These are phyloP conservation scores for Yponomeuta plumbellus DNA, from an alignment of 2,888 invertebrate species.

Conservation along the genomic window DNA sequence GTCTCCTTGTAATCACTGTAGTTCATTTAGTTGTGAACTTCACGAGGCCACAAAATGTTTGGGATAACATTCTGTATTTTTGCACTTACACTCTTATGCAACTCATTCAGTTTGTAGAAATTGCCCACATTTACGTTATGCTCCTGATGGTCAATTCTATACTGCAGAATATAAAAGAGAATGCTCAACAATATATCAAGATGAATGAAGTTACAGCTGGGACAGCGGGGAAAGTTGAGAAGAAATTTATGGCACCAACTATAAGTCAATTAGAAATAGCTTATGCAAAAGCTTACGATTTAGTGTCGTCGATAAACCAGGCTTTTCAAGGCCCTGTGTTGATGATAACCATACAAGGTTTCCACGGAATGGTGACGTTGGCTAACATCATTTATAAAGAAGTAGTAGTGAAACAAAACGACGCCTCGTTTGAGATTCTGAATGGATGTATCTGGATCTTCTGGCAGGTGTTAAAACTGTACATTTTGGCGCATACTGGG, in stretches of 20 bases:
- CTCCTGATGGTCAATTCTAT: constrained; percentile 41
- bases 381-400: constrained; percentile 57
- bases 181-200: neutral
- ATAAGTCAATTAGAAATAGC: constrained; percentile 44
- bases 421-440: constrained; percentile 40
- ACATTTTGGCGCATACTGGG: constrained; percentile 44
- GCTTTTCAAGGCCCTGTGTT: constrained; percentile 52
- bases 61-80: constrained; percentile 44
- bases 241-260: constrained; percentile 22
- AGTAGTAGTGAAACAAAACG: constrained; percentile 30
- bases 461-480: constrained; percentile 56
- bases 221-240: neutral
- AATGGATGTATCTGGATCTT: constrained; percentile 54
- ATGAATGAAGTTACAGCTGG: neutral
- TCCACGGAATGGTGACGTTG: constrained; percentile 57
- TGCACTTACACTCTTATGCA: constrained; percentile 48
- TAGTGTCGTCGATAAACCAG: constrained; percentile 43
- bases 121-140: constrained; percentile 45
- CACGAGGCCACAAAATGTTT: constrained; percentile 40
- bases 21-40: constrained; percentile 43
- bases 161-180: constrained; percentile 38
- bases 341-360: constrained; percentile 48
- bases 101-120: constrained; percentile 44
- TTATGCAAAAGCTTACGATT: constrained; percentile 42
- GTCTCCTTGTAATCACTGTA: constrained; percentile 28